Evolutionary conservation across 30 jellyfish, hydroid and myxozoan species (phyloP).

Genomic region (Chrysaora quinquecirrha): DNA sequence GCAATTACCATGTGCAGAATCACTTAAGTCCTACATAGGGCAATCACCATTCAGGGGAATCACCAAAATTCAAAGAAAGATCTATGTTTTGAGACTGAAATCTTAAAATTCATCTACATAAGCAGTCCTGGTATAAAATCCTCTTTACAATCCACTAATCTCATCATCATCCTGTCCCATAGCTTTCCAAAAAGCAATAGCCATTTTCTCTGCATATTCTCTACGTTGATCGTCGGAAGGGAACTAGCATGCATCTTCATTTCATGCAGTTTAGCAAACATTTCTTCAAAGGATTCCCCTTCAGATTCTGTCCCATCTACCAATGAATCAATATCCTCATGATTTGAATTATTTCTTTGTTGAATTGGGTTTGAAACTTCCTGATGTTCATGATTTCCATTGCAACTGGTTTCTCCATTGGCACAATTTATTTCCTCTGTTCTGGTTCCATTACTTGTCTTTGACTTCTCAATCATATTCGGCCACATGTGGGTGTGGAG

Average conservation of each 20-base stretch:
- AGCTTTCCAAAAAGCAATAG: conserved; percentile 94
- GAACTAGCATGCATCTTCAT: conserved; percentile 76
- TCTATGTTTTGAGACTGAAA: too few relatives aligned
- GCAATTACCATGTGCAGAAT: too few relatives aligned
- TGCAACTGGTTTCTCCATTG: too few relatives aligned
- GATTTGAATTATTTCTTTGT: neutral
- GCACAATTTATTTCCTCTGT: neutral
- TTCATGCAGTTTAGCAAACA: conserved; percentile 73
- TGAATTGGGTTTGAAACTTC: neutral
- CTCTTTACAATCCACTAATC: conserved; percentile 64
- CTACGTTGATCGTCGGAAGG: conserved; percentile 76
- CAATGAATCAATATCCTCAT: conserved; percentile 21
- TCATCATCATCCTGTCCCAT: conserved; percentile 90
- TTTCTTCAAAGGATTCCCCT: conserved; percentile 77
- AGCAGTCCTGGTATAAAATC: too few relatives aligned
- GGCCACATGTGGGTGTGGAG: conserved; percentile 88
- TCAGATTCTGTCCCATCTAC: conserved; percentile 43
- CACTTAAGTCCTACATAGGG: too few relatives aligned
- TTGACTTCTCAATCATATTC: conserved; percentile 41
- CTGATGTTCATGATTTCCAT: neutral
- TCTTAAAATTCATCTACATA: too few relatives aligned
- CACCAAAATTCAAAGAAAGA: too few relatives aligned
- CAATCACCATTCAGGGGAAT: too few relatives aligned
- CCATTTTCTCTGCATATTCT: conserved; percentile 88
- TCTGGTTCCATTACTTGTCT: neutral